phyloP scores from a whole-genome alignment of 1,140 invertebrate species.

The Gryllus bimaculatus region DNA sequence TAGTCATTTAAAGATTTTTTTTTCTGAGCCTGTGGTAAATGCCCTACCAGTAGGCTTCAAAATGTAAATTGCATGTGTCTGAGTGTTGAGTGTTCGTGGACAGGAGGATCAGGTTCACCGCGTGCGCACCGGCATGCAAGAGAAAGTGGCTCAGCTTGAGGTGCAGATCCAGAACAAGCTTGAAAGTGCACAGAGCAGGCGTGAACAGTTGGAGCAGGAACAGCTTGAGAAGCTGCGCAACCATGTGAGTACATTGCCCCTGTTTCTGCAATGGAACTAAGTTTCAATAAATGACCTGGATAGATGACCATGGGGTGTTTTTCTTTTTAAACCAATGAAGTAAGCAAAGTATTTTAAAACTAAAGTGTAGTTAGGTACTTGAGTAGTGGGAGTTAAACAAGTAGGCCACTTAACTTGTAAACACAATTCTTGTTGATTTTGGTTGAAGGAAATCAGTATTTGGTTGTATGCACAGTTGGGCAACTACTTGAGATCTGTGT shows the following conservation, averaged over 20 bases:
- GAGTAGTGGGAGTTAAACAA: too few relatives aligned
- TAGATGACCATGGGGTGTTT: too few relatives aligned
- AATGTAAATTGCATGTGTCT: background rate
- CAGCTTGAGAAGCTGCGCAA: conserved; percentile 63
- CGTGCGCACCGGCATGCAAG: conserved; percentile 50
- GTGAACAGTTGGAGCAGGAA: conserved; percentile 56
- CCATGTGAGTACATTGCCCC: conserved; percentile 50
- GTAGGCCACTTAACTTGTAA: too few relatives aligned
- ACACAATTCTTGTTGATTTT: too few relatives aligned
- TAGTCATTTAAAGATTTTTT: too few relatives aligned
- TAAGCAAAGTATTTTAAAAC: too few relatives aligned
- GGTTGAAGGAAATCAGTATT: too few relatives aligned
- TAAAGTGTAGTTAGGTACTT: too few relatives aligned
- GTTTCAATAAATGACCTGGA: background rate
- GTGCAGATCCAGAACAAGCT: conserved; percentile 61
- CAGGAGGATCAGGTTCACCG: conserved; percentile 63
- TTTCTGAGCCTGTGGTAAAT: background rate
- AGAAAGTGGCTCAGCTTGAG: conserved; percentile 55
- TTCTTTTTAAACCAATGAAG: too few relatives aligned
- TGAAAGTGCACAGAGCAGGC: conserved; percentile 56
- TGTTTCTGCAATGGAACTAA: background rate
- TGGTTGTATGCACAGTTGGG: background rate
- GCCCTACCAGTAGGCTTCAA: background rate
- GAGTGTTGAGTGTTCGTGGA: conserved; percentile 11
- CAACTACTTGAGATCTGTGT: background rate